phyloP scores from a whole-genome alignment of 2,888 invertebrate species.

The Micoletzkya japonica region DNA sequence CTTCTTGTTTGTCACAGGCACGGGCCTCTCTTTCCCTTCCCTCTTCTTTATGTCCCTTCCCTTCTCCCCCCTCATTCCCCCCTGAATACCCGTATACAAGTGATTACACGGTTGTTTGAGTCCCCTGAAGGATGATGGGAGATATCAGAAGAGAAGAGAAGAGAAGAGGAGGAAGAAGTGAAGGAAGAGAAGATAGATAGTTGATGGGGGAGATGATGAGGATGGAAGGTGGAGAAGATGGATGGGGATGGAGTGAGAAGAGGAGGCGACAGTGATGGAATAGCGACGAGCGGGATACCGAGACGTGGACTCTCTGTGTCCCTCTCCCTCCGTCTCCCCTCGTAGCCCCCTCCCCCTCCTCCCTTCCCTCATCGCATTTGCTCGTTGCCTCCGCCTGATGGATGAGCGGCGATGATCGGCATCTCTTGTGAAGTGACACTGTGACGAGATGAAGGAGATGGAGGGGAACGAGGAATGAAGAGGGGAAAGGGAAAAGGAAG shows the following conservation, averaged over 20 bases:
- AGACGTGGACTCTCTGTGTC: slow-evolving; percentile 4
- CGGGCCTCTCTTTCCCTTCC: not conserved
- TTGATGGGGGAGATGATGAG: slow-evolving; percentile 9
- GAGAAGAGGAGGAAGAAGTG: not conserved
- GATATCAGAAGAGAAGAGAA: not conserved
- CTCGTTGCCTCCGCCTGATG: not conserved
- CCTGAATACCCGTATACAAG: too few relatives aligned
- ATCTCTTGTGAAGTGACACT: too few relatives aligned
- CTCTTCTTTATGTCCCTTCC: not conserved
- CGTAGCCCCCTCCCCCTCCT: slow-evolving; percentile 16
- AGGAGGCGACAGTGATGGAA: too few relatives aligned
- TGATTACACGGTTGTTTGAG: too few relatives aligned
- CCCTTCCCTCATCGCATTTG: slow-evolving; percentile 3
- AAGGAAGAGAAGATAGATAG: not conserved
- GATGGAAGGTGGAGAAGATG: not conserved
- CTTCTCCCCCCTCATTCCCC: not conserved
- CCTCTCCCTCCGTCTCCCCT: slow-evolving; percentile 9
- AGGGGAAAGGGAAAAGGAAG: not conserved
- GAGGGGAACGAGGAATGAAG: not conserved
- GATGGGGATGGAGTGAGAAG: too few relatives aligned
- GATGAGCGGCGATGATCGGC: too few relatives aligned
- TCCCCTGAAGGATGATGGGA: not conserved
- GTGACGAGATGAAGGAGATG: too few relatives aligned
- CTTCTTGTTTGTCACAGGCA: too few relatives aligned
- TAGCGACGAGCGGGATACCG: too few relatives aligned